Evolutionary conservation across 2,113 vertebrate species (phyloP), one percentile per base, ranked within the genome.

Genomic region (Nipponia nippon): DNA sequence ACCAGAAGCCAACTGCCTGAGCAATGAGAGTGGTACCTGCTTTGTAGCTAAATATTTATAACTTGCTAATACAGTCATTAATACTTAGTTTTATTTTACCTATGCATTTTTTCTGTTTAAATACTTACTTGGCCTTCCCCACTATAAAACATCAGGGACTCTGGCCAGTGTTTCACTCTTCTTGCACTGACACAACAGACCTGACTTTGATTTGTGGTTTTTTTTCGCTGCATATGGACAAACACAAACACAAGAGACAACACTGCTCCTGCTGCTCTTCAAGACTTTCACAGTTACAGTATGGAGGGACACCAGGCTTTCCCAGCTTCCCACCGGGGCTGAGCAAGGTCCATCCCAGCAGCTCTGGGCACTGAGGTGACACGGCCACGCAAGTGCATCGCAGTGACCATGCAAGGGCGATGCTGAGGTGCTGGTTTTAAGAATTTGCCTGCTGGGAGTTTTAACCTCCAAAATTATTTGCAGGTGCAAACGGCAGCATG

Each of bases 1-100:
- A 94, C 50, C 59, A 88, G 58, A 88, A 78, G 50, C 94, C 95
- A 94, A 90, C 63, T 9, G 50, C 38, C 62, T 89, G 27, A 90
- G 78, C 47, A 69, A 78, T 20, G 55, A 83, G 53, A 77, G 61
- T 3, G 7, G 55, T 95, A 90, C 67, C 91, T 88, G 79, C 84
- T 86, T 91, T 86, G 47, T 34, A 95, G 38, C 42, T 88, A 87
- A 97, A 92, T 89, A 83, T 66, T 91, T 85, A 55, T 80, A 80
- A 87, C 44, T 93, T 93, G 53, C 76, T 93, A 85, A 81, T 55
- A 47, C 36, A 47, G 32, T 36, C 63, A 71, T 88, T 88, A 86
- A 85, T 94, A 82, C 27, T 80, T 50, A 25, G 34, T 79, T 80
- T 93, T 93, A 67, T 81, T 93, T 85, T 85, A 95, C 32, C 25